Percentiles rank a stretch among this genome's conserved stretches.
Evolutionary conservation across 2,797 vertebrate genomes (phyloP).

Genomic region (Mormyrops attenuatus): DNA sequence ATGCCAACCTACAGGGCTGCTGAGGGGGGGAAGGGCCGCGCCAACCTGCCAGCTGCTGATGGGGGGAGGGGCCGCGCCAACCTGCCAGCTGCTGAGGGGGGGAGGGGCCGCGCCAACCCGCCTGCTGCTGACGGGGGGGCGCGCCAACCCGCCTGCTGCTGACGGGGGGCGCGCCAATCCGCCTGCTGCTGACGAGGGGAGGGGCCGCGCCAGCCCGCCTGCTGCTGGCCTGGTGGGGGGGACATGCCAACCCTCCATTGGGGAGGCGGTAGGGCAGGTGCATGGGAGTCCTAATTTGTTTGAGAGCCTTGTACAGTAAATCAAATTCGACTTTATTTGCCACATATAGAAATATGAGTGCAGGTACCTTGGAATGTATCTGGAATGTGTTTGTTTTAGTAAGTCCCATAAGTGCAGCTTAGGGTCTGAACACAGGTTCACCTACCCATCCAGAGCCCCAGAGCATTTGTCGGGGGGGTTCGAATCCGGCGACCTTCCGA

Average conservation of each 20-base stretch:
- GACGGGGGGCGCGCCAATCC: neutral
- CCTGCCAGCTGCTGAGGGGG: rapidly evolving
- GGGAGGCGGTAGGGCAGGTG: neutral
- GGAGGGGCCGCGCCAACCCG: neutral
- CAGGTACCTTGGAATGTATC: neutral
- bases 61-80: neutral
- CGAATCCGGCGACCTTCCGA: neutral
- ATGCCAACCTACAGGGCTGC: neutral
- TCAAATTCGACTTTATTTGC: neutral
- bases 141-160: too few relatives aligned
- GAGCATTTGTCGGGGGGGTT: neutral
- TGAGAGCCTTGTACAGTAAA: neutral
- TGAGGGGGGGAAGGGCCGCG: neutral
- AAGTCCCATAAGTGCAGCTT: neutral
- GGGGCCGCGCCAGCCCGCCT: too few relatives aligned
- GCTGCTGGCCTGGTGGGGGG: neutral
- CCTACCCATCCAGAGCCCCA: neutral
- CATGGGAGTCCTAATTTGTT: neutral
- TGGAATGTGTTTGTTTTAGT: neutral
- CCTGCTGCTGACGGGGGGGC: neutral
- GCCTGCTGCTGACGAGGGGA: neutral
- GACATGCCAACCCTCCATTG: neutral
- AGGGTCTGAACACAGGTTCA: neutral
- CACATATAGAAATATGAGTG: neutral
- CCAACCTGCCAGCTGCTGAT: neutral